phyloP scores from a whole-genome alignment of 2,797 vertebrate genomes.

The Argya squamiceps region DNA sequence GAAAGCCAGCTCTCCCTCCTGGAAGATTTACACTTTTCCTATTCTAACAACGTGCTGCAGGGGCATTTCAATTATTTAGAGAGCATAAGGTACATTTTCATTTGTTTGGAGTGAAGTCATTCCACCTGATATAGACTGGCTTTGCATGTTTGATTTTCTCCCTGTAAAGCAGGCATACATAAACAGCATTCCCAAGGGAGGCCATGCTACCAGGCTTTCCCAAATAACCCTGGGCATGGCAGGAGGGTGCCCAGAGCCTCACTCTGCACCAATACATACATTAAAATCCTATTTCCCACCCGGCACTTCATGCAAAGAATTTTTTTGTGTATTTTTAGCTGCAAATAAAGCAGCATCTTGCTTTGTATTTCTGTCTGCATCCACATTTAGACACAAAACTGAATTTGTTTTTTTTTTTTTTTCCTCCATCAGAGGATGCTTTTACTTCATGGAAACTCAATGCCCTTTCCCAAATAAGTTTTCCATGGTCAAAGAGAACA shows the following conservation, averaged over 20 bases:
- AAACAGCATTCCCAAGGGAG: neutral
- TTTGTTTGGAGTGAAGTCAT: neutral
- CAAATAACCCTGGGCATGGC: neutral
- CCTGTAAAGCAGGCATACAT: neutral
- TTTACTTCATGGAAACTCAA: neutral
- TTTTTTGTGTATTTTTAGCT: neutral
- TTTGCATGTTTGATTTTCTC: neutral
- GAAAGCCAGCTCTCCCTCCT: neutral
- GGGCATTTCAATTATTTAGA: neutral
- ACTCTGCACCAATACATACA: rapidly evolving
- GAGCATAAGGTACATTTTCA: neutral
- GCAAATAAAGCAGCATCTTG: neutral
- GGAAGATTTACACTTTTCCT: neutral
- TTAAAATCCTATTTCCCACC: neutral
- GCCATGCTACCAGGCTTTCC: neutral
- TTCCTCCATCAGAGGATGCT: neutral
- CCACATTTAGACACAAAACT: neutral
- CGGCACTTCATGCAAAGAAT: rapidly evolving
- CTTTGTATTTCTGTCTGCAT: neutral
- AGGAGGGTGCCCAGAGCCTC: neutral
- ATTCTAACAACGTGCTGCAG: neutral
- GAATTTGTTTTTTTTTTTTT: neutral
- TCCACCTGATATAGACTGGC: neutral
- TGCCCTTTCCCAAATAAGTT: neutral
- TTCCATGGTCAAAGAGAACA: neutral